Evolutionary conservation across 2,113 vertebrate species (phyloP), one percentile per base, ranked within the genome.

Genomic region (Edolisoma coerulescens): DNA sequence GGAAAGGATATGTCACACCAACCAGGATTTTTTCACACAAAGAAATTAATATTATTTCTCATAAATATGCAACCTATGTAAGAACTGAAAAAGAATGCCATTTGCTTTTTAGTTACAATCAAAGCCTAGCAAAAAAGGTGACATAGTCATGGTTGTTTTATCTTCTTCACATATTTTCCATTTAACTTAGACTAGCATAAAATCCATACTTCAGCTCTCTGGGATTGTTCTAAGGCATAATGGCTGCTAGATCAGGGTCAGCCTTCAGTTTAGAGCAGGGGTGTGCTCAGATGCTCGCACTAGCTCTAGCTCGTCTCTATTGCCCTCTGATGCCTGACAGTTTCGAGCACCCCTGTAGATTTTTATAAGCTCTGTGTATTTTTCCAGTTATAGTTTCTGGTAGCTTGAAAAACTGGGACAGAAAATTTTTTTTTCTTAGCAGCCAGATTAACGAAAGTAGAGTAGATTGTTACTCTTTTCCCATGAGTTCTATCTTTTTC

Each of bases 11-110:
- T 22, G 24, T 41, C n/a, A 63, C 35, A 67, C 22, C 1, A 28
- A 37, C 1, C 3, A 70, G 87, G 22, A 68, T 16, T 83, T 70
- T 88, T 94, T 88, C 23, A 47, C n/a, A 70, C 8, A 52, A 65
- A 77, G 7, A 83, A 70, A 78, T 68, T 13, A 71, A 27, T 75
- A 33, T 27, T 52, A 4, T 81, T 75, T 89, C 26, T 50, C 23
- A 30, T 41, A 52, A 64, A 16, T 15, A 33, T 16, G 3, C 0
- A 0, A 79, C 13, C 9, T 23, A 21, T 35, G 8, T 63, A 80
- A 86, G 20, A 84, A 50, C 11, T 54, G 20, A 26, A 30, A 69
- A 65, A 41, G 1, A 68, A 84, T 70, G 63, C 3, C 14, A 32
- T 80, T 86, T 84, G 8, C 8, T 19, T 81, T 86, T 90, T 70